phyloP scores from a whole-genome alignment of 2,888 invertebrate genomes.

The Steinernema hermaphroditum region DNA sequence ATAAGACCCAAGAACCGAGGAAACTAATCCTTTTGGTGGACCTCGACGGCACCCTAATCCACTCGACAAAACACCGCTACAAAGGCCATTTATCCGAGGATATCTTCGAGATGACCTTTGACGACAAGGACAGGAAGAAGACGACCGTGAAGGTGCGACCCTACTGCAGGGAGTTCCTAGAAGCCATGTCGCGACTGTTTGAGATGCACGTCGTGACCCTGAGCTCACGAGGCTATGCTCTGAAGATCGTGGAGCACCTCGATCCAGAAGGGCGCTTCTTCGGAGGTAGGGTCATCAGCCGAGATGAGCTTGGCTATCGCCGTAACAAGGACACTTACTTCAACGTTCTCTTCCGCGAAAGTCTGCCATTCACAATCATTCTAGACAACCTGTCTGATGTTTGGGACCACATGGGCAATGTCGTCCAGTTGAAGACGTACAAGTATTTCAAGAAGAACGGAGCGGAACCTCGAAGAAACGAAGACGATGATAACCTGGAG shows the following conservation, averaged over 20 bases:
- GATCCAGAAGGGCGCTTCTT: not conserved
- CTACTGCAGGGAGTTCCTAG: not conserved
- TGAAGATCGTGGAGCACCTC: not conserved
- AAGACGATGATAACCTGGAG: not conserved
- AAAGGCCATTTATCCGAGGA: not conserved
- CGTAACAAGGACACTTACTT: not conserved
- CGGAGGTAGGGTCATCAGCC: not conserved
- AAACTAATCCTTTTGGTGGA: not conserved
- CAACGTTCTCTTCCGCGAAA: not conserved
- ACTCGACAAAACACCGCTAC: not conserved
- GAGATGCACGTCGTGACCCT: not conserved
- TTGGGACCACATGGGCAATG: not conserved
- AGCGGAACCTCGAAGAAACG: no score
- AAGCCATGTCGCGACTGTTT: not conserved
- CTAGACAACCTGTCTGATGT: not conserved
- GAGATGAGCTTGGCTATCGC: not conserved
- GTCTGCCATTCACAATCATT: not conserved
- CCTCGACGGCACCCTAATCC: not conserved
- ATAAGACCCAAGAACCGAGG: no score
- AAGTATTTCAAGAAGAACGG: not conserved
- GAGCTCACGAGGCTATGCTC: not conserved
- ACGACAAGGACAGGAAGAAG: no score
- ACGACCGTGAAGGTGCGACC: not conserved
- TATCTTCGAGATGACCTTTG: not conserved
- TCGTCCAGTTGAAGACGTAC: not conserved